Evolutionary conservation across 1,140 invertebrate genomes (phyloP), one percentile per base, ranked within the genome.

Genomic region (Homalodisca vitripennis): DNA sequence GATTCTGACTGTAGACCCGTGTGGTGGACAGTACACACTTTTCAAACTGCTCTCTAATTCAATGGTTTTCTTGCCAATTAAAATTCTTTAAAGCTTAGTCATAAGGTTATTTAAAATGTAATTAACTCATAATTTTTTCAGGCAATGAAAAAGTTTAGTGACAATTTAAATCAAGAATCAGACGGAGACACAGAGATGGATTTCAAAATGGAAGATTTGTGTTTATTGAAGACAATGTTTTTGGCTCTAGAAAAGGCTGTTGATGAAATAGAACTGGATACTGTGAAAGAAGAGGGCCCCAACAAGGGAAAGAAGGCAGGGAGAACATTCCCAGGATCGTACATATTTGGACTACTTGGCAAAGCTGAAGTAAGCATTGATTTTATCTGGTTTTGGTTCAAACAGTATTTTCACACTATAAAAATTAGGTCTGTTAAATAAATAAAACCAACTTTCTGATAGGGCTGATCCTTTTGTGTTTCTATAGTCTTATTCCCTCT

Each of bases 131-230:
- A 27, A n/a, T n/a, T n/a, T n/a, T 32, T 63, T 22, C 70, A 77
- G 75, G 74, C 76, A 24, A 76, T 75, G 76, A 73, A 77, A 46
- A 71, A 74, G n/a, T 68, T 68, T 29, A 32, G 67, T 51, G 72
- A 78, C 12, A 22, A 53, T 22, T 3, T 17, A 3, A 53, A 12
- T 3, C 6, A 41, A 6, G 20, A 12, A 20, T 3, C 48, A 20
- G 48, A 53, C 20, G 77, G 20, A 14, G 48, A 22, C 48, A 6
- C 10, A 53, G 12, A 84, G 20, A 89, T 87, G 80, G 91, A 94
- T 79, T 93, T 95, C 77, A 89, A 86, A 13, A 78, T 89, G 6
- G 89, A 94, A 68, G 92, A 96, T 74, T 80, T 95, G 2, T 88
- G 85, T 71, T 79, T 87, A 53, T 79, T 94, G 17, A 95, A 95